Percentiles rank a stretch among this genome's conserved stretches.
phyloP scores from a whole-genome alignment of 2,888 invertebrate genomes.

The Oxycera nigricornis region DNA sequence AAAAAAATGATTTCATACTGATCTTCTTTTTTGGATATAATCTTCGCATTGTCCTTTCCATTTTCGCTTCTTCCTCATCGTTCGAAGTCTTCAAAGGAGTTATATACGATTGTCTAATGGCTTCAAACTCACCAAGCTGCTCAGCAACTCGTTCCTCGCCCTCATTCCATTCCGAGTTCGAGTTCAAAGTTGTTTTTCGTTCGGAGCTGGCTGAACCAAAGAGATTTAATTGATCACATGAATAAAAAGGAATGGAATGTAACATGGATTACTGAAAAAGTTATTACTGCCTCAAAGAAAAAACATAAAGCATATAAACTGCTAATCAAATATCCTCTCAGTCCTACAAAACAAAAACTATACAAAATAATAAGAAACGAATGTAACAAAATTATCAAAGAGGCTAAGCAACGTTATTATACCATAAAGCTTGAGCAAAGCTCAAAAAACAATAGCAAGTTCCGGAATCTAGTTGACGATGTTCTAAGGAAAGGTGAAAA shows the following conservation, averaged over 20 bases:
- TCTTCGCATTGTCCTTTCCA: background rate
- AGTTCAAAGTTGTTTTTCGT: conserved; percentile 49
- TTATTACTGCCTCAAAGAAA: too few relatives aligned
- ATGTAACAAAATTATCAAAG: background rate
- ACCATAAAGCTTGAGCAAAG: too few relatives aligned
- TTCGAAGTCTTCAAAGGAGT: conserved; percentile 1
- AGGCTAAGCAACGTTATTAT: too few relatives aligned
- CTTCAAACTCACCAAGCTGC: background rate
- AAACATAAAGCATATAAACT: too few relatives aligned
- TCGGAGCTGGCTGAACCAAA: conserved; percentile 52
- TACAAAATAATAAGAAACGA: background rate
- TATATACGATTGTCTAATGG: conserved; percentile 11
- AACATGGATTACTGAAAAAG: too few relatives aligned
- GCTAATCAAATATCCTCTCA: too few relatives aligned
- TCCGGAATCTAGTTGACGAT: too few relatives aligned
- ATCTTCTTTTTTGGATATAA: conserved; percentile 3
- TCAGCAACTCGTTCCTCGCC: background rate
- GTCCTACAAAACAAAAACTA: too few relatives aligned
- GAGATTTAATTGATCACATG: conserved; percentile 49
- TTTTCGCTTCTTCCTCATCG: background rate
- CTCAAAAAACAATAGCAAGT: too few relatives aligned
- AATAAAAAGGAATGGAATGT: too few relatives aligned
- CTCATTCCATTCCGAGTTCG: conserved; percentile 42
- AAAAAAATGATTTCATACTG: conserved; percentile 15
- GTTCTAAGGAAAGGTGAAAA: too few relatives aligned